Base-by-base conservation (phyloP, 2,113 vertebrate genomes). In the Centropus unirufus region DNA sequence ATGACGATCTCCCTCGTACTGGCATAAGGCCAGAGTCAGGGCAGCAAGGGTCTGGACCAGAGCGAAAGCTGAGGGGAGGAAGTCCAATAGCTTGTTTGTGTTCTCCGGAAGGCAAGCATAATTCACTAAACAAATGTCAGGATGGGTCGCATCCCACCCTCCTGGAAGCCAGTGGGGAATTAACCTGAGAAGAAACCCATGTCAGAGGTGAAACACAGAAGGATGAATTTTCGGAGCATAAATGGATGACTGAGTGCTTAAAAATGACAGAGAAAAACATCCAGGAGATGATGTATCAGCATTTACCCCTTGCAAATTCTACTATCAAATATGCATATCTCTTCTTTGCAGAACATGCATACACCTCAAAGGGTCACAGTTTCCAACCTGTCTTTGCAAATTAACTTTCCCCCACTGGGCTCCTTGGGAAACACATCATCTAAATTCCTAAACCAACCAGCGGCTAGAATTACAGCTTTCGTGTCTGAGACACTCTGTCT, bases 81-180 rank as follows among this genome's bases (percentile, higher is more conserved):
- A 95, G 57, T 88, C 87, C 93, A 85, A 44, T 34, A 73, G 78
- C 78, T 94, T 97, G 94, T 96, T 96, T 97, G 92, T 94, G 88
- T 93, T 97, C 95, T 95, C 92, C 30, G 72, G 95, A 97, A 96
- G 59, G 83, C 2, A 0, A 94, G 67, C 79, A 95, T 94, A 97
- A 94, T 88, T 95, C 82, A 80, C 91, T 91, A 96, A 97, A 97
- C 93, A 95, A 97, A 96, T 89, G 95, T 93, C 94, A 96, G 94
- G 83, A 92, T 67, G 73, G 79, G 85, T 91, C 90, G 95, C 76
- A 94, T 92, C 94, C 88, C 49, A 0, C 87, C 93, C 82, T 95
- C 85, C 76, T 83, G 61, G 87, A 92, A 93, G 63, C 81, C 44
- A 90, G 72, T 58, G 14, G 59, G 75, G 78, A 93, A 80, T 90